phyloP scores from a whole-genome alignment of 1,140 invertebrate species.

The Melanaphis sacchari region DNA sequence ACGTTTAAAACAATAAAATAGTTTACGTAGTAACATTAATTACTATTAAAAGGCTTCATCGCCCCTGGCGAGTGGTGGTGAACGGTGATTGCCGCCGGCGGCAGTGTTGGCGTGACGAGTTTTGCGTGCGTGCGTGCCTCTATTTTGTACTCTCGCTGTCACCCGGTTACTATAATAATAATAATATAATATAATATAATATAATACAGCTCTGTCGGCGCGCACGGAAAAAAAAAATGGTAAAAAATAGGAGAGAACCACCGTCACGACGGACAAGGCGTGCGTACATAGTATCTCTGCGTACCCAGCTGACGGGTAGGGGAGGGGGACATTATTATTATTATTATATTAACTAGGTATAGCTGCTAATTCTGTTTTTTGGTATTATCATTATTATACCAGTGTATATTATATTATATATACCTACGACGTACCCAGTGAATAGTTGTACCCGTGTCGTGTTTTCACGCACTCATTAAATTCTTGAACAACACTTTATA shows the following conservation, averaged over 20 bases:
- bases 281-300: neutral
- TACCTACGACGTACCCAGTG: neutral
- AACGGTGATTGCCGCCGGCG: neutral
- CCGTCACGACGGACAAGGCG: neutral
- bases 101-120: constrained; percentile 24
- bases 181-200: constrained; percentile 7
- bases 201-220: constrained; percentile 8
- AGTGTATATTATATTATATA: neutral
- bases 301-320: neutral
- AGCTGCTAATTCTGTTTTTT: constrained; percentile 25
- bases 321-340: neutral
- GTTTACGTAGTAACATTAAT: constrained; percentile 27
- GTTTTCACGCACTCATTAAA: constrained; percentile 51
- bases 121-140: constrained; percentile 21
- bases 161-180: constrained; percentile 7
- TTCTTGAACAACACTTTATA: constrained; percentile 44
- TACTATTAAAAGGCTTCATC: constrained; percentile 47
- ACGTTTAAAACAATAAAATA: constrained; percentile 19
- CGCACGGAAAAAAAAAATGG: neutral
- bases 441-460: neutral
- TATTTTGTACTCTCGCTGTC: constrained; percentile 31
- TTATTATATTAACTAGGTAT: constrained; percentile 1
- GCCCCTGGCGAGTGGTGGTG: neutral
- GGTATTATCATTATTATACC: constrained; percentile 36
- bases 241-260: neutral